Evolutionary conservation across 2,113 vertebrate species (phyloP).

Genomic region (Sterrhoptilus dennistouni): DNA sequence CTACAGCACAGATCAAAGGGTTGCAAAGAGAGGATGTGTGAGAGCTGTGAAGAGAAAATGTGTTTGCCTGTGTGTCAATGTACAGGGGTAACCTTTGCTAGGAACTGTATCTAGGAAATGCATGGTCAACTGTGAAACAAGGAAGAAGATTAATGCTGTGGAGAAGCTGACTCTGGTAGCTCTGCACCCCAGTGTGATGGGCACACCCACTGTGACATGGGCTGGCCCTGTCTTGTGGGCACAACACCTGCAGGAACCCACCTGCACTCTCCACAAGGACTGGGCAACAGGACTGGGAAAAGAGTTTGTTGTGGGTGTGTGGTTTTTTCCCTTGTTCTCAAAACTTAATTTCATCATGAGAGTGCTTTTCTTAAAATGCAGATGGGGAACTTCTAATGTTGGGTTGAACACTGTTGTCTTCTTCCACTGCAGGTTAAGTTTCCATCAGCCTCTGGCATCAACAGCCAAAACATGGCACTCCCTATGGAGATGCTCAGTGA

Average conservation of each 20-base stretch:
- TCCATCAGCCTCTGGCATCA: neutral
- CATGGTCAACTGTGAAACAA: neutral
- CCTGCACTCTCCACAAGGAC: accelerated
- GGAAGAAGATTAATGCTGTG: accelerated
- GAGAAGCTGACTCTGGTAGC: neutral
- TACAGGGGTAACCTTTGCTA: neutral
- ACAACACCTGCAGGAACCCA: neutral
- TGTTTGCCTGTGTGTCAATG: accelerated
- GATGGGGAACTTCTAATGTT: neutral
- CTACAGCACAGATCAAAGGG: neutral
- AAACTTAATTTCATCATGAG: neutral
- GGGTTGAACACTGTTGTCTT: accelerated
- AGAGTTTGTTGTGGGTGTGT: accelerated
- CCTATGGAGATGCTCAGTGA: neutral
- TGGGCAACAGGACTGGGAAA: neutral
- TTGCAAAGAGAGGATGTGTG: accelerated
- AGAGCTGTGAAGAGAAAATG: neutral
- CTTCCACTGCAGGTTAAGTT: neutral
- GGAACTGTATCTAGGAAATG: neutral
- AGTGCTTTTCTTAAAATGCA: neutral
- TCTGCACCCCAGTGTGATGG: accelerated
- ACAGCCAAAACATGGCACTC: accelerated
- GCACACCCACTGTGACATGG: accelerated
- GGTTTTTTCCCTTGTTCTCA: neutral
- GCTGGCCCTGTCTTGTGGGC: accelerated